Evolutionary conservation across 2,113 vertebrate species (phyloP).

Genomic region (Mormyrus iriodes): DNA sequence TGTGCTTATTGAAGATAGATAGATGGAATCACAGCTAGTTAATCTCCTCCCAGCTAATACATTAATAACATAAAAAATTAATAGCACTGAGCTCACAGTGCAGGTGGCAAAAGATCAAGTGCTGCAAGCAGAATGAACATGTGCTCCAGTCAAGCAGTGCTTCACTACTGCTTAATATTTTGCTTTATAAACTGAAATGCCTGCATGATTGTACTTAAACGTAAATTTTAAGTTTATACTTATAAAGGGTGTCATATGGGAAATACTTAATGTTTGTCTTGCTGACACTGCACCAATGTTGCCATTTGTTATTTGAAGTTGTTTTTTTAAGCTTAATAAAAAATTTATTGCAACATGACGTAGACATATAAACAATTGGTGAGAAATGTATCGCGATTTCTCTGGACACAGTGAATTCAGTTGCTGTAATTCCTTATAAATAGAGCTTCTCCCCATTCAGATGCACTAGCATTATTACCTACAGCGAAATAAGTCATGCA

Average conservation of each 20-base stretch:
- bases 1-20: background rate
- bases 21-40: background rate
- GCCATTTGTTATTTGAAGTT: background rate
- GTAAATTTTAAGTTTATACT: background rate
- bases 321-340: background rate
- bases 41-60: background rate
- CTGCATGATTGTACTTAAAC: background rate
- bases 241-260: background rate
- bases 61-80: slow-evolving; percentile 1
- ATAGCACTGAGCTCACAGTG: background rate
- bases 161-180: background rate
- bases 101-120: background rate
- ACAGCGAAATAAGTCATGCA: background rate
- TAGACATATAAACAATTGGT: background rate
- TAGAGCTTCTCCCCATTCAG: background rate
- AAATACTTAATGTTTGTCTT: background rate
- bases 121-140: background rate
- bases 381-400: background rate
- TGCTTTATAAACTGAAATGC: background rate
- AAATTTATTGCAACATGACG: background rate
- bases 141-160: background rate
- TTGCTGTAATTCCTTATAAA: background rate
- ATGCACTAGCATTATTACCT: background rate
- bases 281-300: background rate
- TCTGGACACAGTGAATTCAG: background rate